Evolutionary conservation across 2,888 invertebrate genomes (phyloP), one percentile per base, ranked within the genome.

Genomic region (Plebejus melissa): DNA sequence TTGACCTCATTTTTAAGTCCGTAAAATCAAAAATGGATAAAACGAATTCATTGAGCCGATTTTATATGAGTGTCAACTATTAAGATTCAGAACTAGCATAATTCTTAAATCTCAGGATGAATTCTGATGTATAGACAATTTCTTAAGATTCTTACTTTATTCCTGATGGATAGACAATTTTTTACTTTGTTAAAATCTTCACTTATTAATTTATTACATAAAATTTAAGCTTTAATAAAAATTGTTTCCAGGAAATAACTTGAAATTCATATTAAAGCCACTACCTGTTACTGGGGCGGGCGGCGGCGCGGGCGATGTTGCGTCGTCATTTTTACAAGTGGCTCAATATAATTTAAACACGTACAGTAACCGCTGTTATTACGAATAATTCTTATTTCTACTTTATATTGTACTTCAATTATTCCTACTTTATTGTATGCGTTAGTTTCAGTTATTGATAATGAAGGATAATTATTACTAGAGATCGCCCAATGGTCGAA

Each of bases 331-430:
- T 46, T 28, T 71, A 54, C 72, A 72, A 72, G 72, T 72, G 72
- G 32, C 72, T 16, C 50, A 72, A 72, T 72, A 72, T 32, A 28
- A n/a, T 72, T 72, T 72, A 72, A 72, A 54, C 72, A 72, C 72
- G 72, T 46, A 50, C 28, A 16, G 41, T 41, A 38, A n/a, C 50
- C 72, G 22, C 41, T 46, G 16, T 71, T 46, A 41, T 46, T 46
- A 11, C 71, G 72, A 16, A 5, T 50, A 54, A 72, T 72, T 46
- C 71, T 46, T 71, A 65, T 65, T 65, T 13, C 13, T 5, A 36
- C 32, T 65, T 65, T 32, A 22, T 65, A 65, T 28, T 60, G 60
- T 28, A 65, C 4, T 65, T 28, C 32, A 65, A 28, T 65, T 32
- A 58, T 58, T 0, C 1, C 54, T 46, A 54, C 3, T 54, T 54